Evolutionary conservation across 2,888 invertebrate genomes (phyloP).

Genomic region (Vannuccia rotundouncinata): DNA sequence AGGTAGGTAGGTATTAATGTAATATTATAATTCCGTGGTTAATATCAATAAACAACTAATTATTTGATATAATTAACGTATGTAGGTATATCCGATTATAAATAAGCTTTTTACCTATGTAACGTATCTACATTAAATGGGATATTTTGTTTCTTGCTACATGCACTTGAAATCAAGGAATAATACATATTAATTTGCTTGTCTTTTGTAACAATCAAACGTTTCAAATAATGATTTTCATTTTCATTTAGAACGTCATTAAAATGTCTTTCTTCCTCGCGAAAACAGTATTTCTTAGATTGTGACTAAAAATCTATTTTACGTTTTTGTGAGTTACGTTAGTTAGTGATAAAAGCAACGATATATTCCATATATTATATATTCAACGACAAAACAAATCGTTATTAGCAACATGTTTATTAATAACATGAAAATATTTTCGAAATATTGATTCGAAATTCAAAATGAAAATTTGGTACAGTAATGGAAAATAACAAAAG

Average conservation of each 20-base stretch:
- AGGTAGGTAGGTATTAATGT: too few relatives aligned
- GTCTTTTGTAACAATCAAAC: not conserved
- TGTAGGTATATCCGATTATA: not conserved
- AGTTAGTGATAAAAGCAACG: not conserved
- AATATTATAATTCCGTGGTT: not conserved
- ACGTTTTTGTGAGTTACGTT: conserved; percentile 6
- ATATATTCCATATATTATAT: too few relatives aligned
- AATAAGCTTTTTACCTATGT: not conserved
- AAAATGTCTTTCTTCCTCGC: not conserved
- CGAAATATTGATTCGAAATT: too few relatives aligned
- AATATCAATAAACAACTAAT: not conserved
- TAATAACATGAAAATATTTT: too few relatives aligned
- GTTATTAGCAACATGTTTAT: too few relatives aligned
- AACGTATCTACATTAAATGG: not conserved
- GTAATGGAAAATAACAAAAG: too few relatives aligned
- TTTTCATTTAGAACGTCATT: not conserved
- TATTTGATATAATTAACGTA: not conserved
- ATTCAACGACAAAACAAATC: too few relatives aligned
- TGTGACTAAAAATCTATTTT: not conserved
- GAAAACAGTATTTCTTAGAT: not conserved
- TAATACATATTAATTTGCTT: not conserved
- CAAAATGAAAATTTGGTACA: too few relatives aligned
- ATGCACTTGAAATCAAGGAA: not conserved
- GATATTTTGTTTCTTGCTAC: not conserved
- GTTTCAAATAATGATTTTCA: not conserved